Evolutionary conservation across 2,888 invertebrate species (phyloP).

Genomic region (Lapara coniferarum): DNA sequence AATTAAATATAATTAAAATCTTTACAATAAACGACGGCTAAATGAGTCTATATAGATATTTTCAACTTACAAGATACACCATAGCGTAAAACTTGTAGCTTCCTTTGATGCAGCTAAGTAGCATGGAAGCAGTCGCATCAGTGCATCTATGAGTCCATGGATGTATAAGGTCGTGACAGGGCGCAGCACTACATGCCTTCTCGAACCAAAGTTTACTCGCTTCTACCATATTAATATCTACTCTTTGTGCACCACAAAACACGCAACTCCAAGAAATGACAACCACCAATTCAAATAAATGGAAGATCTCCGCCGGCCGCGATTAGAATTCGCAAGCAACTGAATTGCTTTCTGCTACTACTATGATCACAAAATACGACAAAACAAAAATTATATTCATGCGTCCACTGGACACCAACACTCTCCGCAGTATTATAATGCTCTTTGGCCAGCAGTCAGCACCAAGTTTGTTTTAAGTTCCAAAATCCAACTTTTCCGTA

Average conservation of each 20-base stretch:
- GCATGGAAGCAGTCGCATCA: constrained; percentile 72
- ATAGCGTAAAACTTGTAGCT: constrained; percentile 81
- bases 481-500: too few relatives aligned
- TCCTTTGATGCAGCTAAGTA: constrained; percentile 71
- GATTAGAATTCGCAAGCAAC: neutral
- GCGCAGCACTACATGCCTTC: constrained; percentile 60
- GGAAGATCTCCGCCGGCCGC: neutral
- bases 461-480: too few relatives aligned
- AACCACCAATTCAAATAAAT: neutral
- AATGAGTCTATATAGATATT: neutral
- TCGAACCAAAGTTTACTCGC: constrained; percentile 80
- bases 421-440: too few relatives aligned
- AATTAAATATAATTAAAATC: too few relatives aligned
- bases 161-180: constrained; percentile 74
- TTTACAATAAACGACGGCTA: neutral
- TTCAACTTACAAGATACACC: constrained; percentile 76
- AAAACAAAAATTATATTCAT: too few relatives aligned
- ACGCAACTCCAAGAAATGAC: neutral
- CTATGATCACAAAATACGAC: too few relatives aligned
- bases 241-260: neutral
- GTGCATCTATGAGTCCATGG: constrained; percentile 76
- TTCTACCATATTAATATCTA: constrained; percentile 67
- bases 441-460: too few relatives aligned
- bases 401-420: too few relatives aligned
- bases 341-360: too few relatives aligned